Base-by-base conservation (phyloP, 2,888 invertebrate genomes). In the Mesorhabditis sp. region DNA sequence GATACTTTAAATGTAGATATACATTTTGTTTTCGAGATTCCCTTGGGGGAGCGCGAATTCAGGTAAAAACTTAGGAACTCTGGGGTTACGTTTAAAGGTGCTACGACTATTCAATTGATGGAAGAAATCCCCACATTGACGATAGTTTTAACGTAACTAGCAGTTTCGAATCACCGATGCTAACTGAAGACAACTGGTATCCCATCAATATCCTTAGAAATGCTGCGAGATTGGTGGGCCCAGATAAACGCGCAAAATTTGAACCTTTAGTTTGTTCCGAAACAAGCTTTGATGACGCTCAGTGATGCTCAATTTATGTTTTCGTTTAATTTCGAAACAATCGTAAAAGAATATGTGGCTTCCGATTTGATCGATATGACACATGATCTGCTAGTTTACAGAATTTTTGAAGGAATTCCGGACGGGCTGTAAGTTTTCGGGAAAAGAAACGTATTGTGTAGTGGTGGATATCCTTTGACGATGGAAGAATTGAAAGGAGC, bases 291-390 rank as follows among this genome's bases (percentile, higher is more conserved):
- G 58, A 50, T 50, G 58, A 50, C 58, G 58, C n/a, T 50, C 10
- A 50, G 58, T n/a, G 58, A 50, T n/a, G 58, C 58, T 10, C 58
- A 50, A 50, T 50, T 50, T n/a, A 50, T 50, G 58, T 50, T 50
- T 50, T 50, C 58, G 58, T 50, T 50, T n/a, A 50, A 50, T n/a
- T 50, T 50, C 58, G 58, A 50, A 10, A n/a, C 7, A n/a, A 13
- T n/a, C 7, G 58, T 50, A 10, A 13, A 10, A n/a, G 10, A 50
- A 50, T 13, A 50, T n/a, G 58, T 50, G 10, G 58, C 7, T 10
- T 13, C 10, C n/a, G 58, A n/a, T 10, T n/a, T 50, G 58, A 50
- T 50, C 58, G 58, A 50, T 50, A 13, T 50, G 58, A 50, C 10
- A n/a, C 7, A n/a, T 13, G 58, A 50, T 50, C n/a, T 50, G 58